phyloP scores from a whole-genome alignment of 2,888 invertebrate species.

The Eupithecia pulchellata region DNA sequence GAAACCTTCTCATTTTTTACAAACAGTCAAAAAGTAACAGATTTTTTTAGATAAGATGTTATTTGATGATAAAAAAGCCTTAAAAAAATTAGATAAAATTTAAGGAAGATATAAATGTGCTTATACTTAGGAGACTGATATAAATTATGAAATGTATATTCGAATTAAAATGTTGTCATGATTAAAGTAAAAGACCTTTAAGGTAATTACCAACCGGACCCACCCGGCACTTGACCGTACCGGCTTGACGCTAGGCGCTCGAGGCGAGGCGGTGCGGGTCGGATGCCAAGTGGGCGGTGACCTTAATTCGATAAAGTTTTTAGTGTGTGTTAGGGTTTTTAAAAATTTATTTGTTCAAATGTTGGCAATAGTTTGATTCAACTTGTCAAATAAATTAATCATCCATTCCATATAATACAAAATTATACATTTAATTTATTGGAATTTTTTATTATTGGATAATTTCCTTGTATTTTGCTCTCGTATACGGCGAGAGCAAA shows the following conservation, averaged over 20 bases:
- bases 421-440: too few relatives aligned
- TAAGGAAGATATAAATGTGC: neutral
- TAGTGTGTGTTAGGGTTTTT: neutral
- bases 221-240: too few relatives aligned
- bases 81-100: neutral
- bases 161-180: neutral
- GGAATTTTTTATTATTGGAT: too few relatives aligned
- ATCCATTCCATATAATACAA: neutral
- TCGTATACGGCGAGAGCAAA: too few relatives aligned
- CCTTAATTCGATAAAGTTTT: neutral
- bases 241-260: too few relatives aligned
- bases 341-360: neutral
- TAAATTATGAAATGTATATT: constrained; percentile 14
- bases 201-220: too few relatives aligned
- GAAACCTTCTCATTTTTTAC: neutral
- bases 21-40: neutral
- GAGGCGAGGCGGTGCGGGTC: too few relatives aligned
- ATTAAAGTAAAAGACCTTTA: neutral
- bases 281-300: too few relatives aligned
- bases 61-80: neutral
- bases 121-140: constrained; percentile 21
- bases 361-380: neutral
- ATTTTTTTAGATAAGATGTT: neutral
- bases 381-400: neutral
- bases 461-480: too few relatives aligned